Conservation (phyloP, 2,113 vertebrate genomes). For the Coreoperca whiteheadi region DNA sequence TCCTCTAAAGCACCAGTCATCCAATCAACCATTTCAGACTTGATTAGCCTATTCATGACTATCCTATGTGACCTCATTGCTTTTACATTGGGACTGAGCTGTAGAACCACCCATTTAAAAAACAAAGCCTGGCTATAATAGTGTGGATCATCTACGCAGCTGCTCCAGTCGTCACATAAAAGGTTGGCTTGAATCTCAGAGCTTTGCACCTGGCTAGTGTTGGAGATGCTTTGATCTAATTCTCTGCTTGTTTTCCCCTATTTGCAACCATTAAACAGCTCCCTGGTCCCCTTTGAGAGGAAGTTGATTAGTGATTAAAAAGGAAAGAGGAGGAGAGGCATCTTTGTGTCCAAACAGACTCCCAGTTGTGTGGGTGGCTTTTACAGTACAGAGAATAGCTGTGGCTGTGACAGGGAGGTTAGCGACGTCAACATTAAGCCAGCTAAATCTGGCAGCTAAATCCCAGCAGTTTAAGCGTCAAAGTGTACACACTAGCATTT, state of each 20-base stretch:
- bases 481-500: not conserved
- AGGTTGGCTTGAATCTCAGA: slow-evolving; percentile 48
- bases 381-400: slow-evolving; percentile 17
- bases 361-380: slow-evolving; percentile 43
- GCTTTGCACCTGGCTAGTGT: slow-evolving; percentile 77
- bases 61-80: slow-evolving; percentile 1
- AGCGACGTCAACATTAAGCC: not conserved
- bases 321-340: slow-evolving; percentile 52
- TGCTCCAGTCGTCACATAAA: slow-evolving; percentile 61
- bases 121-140: slow-evolving; percentile 41
- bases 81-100: slow-evolving; percentile 27
- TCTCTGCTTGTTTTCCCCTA: slow-evolving; percentile 63
- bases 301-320: slow-evolving; percentile 73
- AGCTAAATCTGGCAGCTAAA: not conserved
- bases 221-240: slow-evolving; percentile 76
- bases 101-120: slow-evolving; percentile 37
- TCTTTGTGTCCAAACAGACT: slow-evolving; percentile 56
- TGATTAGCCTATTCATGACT: slow-evolving; percentile 39
- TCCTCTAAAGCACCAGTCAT: slow-evolving; percentile 38
- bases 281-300: slow-evolving; percentile 58
- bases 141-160: slow-evolving; percentile 53
- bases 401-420: slow-evolving; percentile 30
- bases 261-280: slow-evolving; percentile 75
- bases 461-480: not conserved
- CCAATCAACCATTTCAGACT: slow-evolving; percentile 45